Conservation (phyloP, 1,140 invertebrate genomes). For the Eubasilissa regina region DNA sequence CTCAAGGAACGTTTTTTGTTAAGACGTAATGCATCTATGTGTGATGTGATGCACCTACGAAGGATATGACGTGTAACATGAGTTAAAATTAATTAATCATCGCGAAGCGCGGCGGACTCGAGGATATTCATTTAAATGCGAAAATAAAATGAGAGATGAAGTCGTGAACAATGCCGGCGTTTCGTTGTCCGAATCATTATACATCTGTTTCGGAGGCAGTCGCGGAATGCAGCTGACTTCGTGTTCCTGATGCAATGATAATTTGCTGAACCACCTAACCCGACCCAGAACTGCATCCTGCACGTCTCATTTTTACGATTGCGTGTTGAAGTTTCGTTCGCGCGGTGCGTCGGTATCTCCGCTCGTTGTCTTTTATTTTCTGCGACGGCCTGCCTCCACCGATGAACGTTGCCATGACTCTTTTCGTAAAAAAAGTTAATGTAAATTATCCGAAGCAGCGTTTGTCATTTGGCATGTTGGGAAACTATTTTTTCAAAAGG, state of each 20-base stretch:
- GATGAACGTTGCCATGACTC: too few species aligned
- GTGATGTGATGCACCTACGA: too few species aligned
- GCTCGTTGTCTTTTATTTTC: not conserved
- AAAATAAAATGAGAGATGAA: constrained; percentile 17
- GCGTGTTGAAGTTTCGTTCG: constrained; percentile 45
- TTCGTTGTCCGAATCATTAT: constrained; percentile 31
- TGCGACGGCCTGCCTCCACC: too few species aligned
- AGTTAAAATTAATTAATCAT: not conserved
- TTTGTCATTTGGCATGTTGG: too few species aligned
- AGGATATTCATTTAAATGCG: constrained; percentile 21
- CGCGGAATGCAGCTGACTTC: constrained; percentile 46
- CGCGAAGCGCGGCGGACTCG: not conserved
- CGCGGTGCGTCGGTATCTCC: constrained; percentile 47
- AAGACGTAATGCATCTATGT: not conserved
- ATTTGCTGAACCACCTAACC: constrained; percentile 44
- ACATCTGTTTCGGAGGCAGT: constrained; percentile 39
- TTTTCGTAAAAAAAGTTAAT: too few species aligned
- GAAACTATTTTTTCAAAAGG: too few species aligned
- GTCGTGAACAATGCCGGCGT: constrained; percentile 44
- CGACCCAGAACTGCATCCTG: not conserved
- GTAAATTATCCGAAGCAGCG: too few species aligned
- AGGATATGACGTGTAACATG: too few species aligned
- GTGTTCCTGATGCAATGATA: constrained; percentile 52
- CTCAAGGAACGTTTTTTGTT: not conserved
- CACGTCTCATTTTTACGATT: constrained; percentile 46